Base-by-base conservation (phyloP, 2,888 invertebrate species). In the Cosmia pyralina region DNA sequence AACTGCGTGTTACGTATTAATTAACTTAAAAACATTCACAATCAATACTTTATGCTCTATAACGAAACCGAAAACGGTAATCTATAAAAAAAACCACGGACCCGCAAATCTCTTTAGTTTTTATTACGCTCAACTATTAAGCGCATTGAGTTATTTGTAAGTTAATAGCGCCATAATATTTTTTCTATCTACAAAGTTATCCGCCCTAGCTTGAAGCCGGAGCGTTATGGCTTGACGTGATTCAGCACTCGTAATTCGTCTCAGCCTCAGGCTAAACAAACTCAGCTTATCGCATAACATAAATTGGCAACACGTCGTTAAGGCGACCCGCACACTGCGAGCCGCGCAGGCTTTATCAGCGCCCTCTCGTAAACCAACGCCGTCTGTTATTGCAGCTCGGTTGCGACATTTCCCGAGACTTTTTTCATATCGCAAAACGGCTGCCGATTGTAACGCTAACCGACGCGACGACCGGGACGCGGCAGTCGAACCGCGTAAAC, bases 231-330 rank as follows among this genome's bases (percentile, higher is more conserved):
- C 90, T 83, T 90, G 89, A 89, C 81, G 81, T 90, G 93, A 91
- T 92, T 93, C 92, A 90, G 89, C 90, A 89, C 87, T 90, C 90
- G 91, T 93, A 92, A 93, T 92, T 92, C 92, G 91, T 91, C 90
- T 91, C 89, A 87, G 91, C 92, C 92, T 89, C 89, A 90, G 92
- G 94, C 93, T 92, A 94, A 95, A 95, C 95, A 94, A 95, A 94
- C 93, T 94, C 92, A 90, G 95, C 95, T 96, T 96, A 96, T 96
- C 96, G 94, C 92, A 88, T 89, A 90, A 93, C 93, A 96, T 95
- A 96, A 96, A 95, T 96, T 96, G 95, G 95, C 95, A 93, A 94
- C 96, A 94, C 94, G 93, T 95, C 96, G 96, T 96, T 94, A 96
- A 95, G 95, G 94, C 94, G 93, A 90, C 90, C 93, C 94, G 92